Base-by-base conservation (phyloP, 1,140 invertebrate genomes). In the Nebria ingens region DNA sequence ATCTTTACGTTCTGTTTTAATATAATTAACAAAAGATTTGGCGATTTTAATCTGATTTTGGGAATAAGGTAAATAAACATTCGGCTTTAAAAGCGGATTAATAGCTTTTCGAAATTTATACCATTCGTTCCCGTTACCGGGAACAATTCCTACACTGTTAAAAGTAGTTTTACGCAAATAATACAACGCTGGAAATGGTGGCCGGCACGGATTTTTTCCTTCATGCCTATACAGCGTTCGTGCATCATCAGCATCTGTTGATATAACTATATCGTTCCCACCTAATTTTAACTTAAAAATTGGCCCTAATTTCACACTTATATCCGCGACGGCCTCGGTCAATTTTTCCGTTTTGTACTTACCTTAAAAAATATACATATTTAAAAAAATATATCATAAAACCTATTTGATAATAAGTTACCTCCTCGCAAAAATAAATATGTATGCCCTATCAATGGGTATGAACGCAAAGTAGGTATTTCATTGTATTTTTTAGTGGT, bases 111-210 rank as follows among this genome's bases (percentile, higher is more conserved):
- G 56, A 21, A 67, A 62, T 58, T 64, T 66, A 52, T 70, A 65
- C 71, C 71, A 73, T 56, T 69, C 66, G 21, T 66, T 58, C 2
- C 70, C 70, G 61, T 71, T 71, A 13, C 64, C 68, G 19, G 69
- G 68, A 20, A 71, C 65, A 13, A 71, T 60, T 19, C 71, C 71
- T n/a, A 65, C 59, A 52, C 69, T 68, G 15, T 63, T 61, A 54
- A 66, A 70, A 12, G 38, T 60, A 54, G 65, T 64, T 49, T 63
- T 45, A 21, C 70, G 56, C 45, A 66, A 66, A 54, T 69, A 57
- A 6, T 61, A 51, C 3, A 71, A 57, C 12, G 71, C 71, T 2
- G 65, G 64, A 61, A 73, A 71, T 34, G 64, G 21, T 2, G 68
- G 69, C 45, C 71, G 59, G 13, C 56, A 25, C 2, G 71, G 71